Base-by-base conservation (phyloP, 2,113 vertebrate genomes). In the Recurvirostra avosetta region DNA sequence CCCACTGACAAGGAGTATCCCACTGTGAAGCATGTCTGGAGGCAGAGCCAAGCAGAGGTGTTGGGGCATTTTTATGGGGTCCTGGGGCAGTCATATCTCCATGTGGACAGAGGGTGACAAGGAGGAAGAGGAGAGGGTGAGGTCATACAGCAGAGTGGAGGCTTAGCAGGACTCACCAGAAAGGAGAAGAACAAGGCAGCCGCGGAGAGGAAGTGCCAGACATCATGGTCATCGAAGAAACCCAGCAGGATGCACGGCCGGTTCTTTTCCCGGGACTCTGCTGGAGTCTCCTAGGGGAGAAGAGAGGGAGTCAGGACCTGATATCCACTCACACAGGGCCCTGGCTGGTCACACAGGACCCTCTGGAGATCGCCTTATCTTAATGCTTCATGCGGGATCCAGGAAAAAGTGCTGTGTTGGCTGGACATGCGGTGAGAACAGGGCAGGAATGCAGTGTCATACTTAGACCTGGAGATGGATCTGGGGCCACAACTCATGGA, bases 121-220 rank as follows among this genome's bases (percentile, higher is more conserved):
- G 66, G 15, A 70, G 15, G 59, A 75, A 84, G 34, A 76, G 22
- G 36, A 87, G 40, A 88, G 6, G 21, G 18, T 12, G 30, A 79
- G 38, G 50, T 34, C 49, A 68, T 18, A 40, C 12, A 78, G 45
- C 25, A 75, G 47, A 41, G 47, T 5, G 5, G 29, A 77, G 27
- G 84, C 29, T 63, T 53, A 58, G 66, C 34, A 91, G 65, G 63
- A 70, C 98, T 98, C 89, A 99, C 98, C 98, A 99, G 94, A 88
- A 99, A 98, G 22, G 98, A 99, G 97, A 99, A 99, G 86, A 99
- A 99, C 92, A 99, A 94, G 86, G 98, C 98, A 50, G 98, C 97
- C 0, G 98, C 98, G 0, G 98, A 99, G 36, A 98, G 98, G 79
- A 99, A 99, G 94, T 99, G 98, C 98, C 98, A 99, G 90, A 99